Percentiles rank a stretch among this genome's conserved stretches.
These are phyloP conservation scores for Spinibarbus caldwelli DNA, from an alignment of 2,797 vertebrate species.

Conservation along the genomic window DNA sequence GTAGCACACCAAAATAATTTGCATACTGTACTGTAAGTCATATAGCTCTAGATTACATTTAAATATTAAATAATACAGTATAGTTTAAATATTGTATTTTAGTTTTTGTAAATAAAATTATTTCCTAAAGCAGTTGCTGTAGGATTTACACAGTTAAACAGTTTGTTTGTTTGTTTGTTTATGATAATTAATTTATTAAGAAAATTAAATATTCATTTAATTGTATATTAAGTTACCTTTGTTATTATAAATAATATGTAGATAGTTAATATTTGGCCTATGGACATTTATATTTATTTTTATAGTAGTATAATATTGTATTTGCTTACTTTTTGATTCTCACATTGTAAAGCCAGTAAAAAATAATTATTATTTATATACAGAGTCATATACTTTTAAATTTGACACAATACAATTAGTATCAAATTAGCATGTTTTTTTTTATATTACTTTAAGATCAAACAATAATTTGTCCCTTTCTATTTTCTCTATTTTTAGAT, in stretches of 20 bases:
- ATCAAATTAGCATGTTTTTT: no score
- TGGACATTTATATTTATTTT: neutral
- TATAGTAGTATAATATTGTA: neutral
- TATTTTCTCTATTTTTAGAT: neutral
- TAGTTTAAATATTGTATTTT: neutral
- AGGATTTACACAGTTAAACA: neutral
- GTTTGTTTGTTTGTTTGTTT: no score
- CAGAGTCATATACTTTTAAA: no score
- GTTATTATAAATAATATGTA: neutral
- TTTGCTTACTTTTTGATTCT: neutral
- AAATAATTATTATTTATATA: no score
- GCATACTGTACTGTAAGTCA: neutral
- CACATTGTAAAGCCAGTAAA: neutral
- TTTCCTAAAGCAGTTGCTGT: neutral
- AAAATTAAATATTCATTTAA: neutral
- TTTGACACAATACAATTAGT: no score
- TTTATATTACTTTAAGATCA: no score
- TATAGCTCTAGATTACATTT: neutral
- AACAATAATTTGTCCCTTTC: neutral
- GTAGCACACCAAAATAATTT: neutral
- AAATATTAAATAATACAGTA: no score
- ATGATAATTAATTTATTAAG: neutral
- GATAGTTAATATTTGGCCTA: neutral
- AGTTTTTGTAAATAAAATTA: neutral
- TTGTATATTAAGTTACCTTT: neutral